phyloP scores from a whole-genome alignment of 2,797 vertebrate genomes.

The Kryptolebias ocellatus region DNA sequence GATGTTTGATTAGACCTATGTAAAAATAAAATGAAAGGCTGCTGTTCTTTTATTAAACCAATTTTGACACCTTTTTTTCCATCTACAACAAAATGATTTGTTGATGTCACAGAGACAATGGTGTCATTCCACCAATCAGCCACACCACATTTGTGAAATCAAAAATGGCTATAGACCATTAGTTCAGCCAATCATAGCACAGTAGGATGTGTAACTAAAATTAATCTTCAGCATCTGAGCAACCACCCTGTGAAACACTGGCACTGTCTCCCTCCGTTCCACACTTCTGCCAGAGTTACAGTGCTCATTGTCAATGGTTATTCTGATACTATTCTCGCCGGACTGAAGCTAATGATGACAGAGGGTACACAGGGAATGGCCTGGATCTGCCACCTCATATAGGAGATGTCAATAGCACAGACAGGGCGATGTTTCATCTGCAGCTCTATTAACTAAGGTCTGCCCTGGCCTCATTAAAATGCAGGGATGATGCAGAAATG shows the following conservation, averaged over 20 bases:
- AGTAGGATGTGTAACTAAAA: conserved; percentile 42
- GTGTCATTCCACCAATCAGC: conserved; percentile 52
- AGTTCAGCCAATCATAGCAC: conserved; percentile 51
- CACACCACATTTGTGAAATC: conserved; percentile 56
- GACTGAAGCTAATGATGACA: conserved; percentile 69
- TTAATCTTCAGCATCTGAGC: conserved; percentile 57
- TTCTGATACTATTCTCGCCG: conserved; percentile 48
- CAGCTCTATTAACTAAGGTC: conserved; percentile 55
- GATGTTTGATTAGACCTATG: too few species aligned
- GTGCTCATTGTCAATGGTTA: conserved; percentile 29
- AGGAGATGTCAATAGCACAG: conserved; percentile 56
- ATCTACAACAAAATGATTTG: conserved; percentile 27
- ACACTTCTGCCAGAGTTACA: neutral
- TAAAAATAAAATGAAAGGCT: too few species aligned
- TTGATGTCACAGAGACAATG: conserved; percentile 11
- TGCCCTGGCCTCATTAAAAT: conserved; percentile 52
- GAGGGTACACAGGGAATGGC: conserved; percentile 64
- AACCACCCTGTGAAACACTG: conserved; percentile 19
- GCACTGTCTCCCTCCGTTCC: conserved; percentile 9
- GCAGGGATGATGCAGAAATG: conserved; percentile 28
- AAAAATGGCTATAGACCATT: conserved; percentile 57
- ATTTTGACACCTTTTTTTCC: neutral
- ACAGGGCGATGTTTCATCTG: conserved; percentile 63
- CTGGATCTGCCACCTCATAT: conserved; percentile 75
- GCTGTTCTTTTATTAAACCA: neutral